A percentile compares a stretch with the other conserved stretches of the same genome.
Evolutionary conservation across 2,797 vertebrate species (phyloP).

Genomic region (Acridotheres tristis): DNA sequence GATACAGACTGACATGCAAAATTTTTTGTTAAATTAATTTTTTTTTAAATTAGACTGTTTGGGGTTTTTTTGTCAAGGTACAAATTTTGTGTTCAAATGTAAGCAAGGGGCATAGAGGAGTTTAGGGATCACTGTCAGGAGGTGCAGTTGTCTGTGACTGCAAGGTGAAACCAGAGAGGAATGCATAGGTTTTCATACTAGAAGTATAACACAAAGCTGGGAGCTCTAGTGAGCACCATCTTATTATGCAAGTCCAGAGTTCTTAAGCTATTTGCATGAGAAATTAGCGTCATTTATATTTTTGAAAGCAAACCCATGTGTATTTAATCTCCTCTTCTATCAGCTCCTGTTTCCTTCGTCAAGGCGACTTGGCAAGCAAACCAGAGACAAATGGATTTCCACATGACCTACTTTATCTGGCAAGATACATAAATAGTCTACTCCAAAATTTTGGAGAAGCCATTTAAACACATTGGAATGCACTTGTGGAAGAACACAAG

Average conservation of each 20-base stretch:
- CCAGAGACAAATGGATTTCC: slow-evolving; percentile 28
- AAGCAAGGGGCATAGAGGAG: background rate
- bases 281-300: background rate
- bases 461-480: background rate
- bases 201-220: background rate
- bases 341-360: slow-evolving; percentile 26
- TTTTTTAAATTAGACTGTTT: background rate
- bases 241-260: background rate
- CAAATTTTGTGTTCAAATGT: background rate
- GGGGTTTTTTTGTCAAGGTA: background rate
- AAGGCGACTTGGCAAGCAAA: background rate
- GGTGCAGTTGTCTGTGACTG: background rate
- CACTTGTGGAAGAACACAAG: background rate
- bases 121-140: background rate
- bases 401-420: slow-evolving; percentile 37
- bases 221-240: background rate
- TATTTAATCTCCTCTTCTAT: slow-evolving; percentile 39
- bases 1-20: background rate
- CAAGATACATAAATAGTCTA: background rate
- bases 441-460: slow-evolving; percentile 6
- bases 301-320: background rate
- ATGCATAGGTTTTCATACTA: background rate
- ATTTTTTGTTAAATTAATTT: background rate
- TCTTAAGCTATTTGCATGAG: slow-evolving; percentile 28
- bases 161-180: background rate